phyloP scores from a whole-genome alignment of 1,140 invertebrate genomes.

The Amphibalanus amphitrite region DNA sequence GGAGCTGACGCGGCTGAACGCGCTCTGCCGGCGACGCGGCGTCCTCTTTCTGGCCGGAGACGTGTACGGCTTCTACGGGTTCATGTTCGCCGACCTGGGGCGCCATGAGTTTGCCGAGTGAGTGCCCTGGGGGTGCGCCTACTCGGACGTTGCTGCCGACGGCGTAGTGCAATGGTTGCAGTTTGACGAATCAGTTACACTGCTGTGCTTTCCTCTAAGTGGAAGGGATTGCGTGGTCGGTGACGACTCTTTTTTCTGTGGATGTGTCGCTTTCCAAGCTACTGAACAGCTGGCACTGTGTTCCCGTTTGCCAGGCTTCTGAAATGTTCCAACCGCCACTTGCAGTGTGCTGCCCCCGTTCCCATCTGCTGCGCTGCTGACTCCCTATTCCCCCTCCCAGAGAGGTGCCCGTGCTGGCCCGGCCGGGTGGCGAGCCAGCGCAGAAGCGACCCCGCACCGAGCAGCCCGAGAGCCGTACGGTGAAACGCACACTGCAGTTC shows the following conservation, averaged over 20 bases:
- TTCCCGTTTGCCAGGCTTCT: no score
- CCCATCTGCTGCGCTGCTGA: slow-evolving; percentile 3
- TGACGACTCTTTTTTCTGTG: no score
- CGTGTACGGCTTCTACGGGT: slow-evolving; percentile 87
- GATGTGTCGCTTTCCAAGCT: no score
- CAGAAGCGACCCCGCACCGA: slow-evolving; percentile 12
- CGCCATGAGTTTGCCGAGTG: slow-evolving; percentile 72
- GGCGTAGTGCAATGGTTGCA: no score
- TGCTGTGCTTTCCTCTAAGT: neutral
- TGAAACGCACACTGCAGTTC: slow-evolving; percentile 32
- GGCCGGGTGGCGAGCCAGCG: slow-evolving; percentile 18
- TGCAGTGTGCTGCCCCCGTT: no score
- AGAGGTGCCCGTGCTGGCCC: slow-evolving; percentile 12
- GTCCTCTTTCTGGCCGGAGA: slow-evolving; percentile 78
- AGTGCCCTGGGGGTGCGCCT: slow-evolving; percentile 24
- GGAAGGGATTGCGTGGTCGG: no score
- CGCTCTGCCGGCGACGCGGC: slow-evolving; percentile 53
- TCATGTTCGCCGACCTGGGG: slow-evolving; percentile 72
- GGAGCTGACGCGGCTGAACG: slow-evolving; percentile 55
- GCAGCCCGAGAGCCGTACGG: slow-evolving; percentile 15
- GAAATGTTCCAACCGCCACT: no score
- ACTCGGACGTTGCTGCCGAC: no score
- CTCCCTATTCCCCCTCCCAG: no score
- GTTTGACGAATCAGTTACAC: neutral
- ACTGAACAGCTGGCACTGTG: no score